These are phyloP conservation scores for Diachasma alloeum DNA, from an alignment of 1,140 invertebrate species.

Conservation along the genomic window DNA sequence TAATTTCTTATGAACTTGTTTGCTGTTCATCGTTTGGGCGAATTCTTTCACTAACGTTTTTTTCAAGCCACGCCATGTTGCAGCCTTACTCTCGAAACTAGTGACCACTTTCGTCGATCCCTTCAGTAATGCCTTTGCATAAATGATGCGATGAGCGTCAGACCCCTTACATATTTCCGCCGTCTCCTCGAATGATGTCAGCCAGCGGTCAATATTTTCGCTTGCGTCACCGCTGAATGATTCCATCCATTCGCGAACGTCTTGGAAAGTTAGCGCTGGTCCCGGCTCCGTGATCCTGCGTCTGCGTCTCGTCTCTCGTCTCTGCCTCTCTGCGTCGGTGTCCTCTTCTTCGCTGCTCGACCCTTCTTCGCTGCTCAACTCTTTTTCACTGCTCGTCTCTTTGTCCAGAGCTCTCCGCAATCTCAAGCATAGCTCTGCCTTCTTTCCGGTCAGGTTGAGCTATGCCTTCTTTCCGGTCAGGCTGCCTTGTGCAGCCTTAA, in stretches of 20 bases:
- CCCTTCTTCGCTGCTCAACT: too few species aligned
- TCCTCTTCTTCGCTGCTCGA: too few species aligned
- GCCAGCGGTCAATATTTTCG: conserved; percentile 32
- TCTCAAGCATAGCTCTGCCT: too few species aligned
- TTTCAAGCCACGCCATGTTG: conserved; percentile 30
- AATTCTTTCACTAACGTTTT: conserved; percentile 30
- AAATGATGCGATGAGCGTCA: conserved; percentile 35
- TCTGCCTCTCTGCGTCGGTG: too few species aligned
- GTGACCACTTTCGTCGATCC: conserved; percentile 40
- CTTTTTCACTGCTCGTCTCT: too few species aligned
- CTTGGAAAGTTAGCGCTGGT: conserved; percentile 23
- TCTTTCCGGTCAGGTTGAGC: too few species aligned
- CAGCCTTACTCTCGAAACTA: conserved; percentile 28
- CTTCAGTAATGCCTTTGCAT: conserved; percentile 35
- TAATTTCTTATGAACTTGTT: conserved; percentile 26
- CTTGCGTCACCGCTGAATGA: conserved; percentile 34
- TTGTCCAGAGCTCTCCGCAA: too few species aligned
- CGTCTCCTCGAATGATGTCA: conserved; percentile 38
- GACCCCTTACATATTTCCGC: conserved; percentile 35
- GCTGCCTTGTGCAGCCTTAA: too few species aligned
- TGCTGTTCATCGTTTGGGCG: conserved; percentile 14
- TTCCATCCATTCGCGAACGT: conserved; percentile 34
- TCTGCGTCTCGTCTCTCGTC: too few species aligned
- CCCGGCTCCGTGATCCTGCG: too few species aligned
- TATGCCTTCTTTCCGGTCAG: too few species aligned